phyloP scores from a whole-genome alignment of 1,140 invertebrate genomes.

The Artemia franciscana region DNA sequence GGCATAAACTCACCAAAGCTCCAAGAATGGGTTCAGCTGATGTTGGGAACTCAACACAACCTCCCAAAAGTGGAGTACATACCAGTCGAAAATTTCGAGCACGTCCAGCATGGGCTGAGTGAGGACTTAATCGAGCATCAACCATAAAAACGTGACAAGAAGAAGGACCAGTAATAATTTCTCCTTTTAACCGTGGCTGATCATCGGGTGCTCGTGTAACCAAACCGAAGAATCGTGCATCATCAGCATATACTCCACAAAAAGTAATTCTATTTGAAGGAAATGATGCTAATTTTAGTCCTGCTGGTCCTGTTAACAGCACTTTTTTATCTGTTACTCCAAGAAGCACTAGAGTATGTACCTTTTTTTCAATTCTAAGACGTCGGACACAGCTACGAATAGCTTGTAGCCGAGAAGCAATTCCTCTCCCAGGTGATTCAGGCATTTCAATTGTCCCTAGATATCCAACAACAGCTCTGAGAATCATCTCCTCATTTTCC shows the following conservation, averaged over 20 bases:
- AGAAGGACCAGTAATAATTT: constrained; percentile 9
- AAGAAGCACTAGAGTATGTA: constrained; percentile 63
- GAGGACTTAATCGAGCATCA: constrained; percentile 47
- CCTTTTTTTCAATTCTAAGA: constrained; percentile 63
- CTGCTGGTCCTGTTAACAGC: constrained; percentile 14
- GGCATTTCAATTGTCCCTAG: constrained; percentile 87
- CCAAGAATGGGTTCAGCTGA: constrained; percentile 59
- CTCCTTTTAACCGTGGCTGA: constrained; percentile 14
- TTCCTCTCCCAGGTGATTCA: constrained; percentile 40
- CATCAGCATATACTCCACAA: constrained; percentile 57
- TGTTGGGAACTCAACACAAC: constrained; percentile 65
- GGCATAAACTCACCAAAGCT: constrained; percentile 20
- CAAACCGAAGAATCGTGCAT: constrained; percentile 71
- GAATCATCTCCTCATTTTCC: constrained; percentile 22
- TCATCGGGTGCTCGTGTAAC: constrained; percentile 41
- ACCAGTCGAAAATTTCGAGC: constrained; percentile 48
- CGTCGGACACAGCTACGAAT: constrained; percentile 55
- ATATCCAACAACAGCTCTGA: constrained; percentile 70
- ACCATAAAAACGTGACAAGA: constrained; percentile 89
- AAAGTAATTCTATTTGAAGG: constrained; percentile 62
- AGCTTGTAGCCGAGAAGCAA: constrained; percentile 2
- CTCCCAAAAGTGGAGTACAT: constrained; percentile 40
- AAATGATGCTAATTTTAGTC: constrained; percentile 42
- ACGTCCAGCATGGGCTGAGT: constrained; percentile 45
- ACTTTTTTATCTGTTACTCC: constrained; percentile 23